A percentile compares a stretch with the other conserved stretches of the same genome.
Evolutionary conservation across 1,140 invertebrate genomes (phyloP).

Genomic region (Caenorhabditis inopinata): DNA sequence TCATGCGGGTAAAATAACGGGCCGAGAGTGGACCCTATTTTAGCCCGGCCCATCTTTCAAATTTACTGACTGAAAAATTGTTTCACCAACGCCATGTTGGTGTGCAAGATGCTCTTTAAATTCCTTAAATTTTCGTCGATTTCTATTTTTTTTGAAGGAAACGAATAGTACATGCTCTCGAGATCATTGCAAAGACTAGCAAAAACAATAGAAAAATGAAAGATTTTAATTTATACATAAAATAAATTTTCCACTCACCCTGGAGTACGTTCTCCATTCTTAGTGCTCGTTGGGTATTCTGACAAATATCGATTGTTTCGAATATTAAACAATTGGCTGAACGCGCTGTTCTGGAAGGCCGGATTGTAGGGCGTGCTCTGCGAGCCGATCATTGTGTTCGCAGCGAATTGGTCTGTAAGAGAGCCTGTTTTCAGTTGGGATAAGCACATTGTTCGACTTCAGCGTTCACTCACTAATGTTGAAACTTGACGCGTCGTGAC

Average conservation of each 20-base stretch:
- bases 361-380: slow-evolving; percentile 30
- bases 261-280: slow-evolving; percentile 31
- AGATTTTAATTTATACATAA: neutral
- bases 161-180: no score
- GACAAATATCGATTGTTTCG: slow-evolving; percentile 35
- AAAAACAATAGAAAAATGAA: neutral
- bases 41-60: no score
- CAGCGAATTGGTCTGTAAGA: slow-evolving; percentile 48
- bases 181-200: no score
- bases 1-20: no score
- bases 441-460: neutral
- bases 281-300: slow-evolving; percentile 33
- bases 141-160: no score
- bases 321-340: slow-evolving; percentile 42
- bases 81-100: no score
- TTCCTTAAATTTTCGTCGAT: no score
- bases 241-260: slow-evolving; percentile 19
- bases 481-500: slow-evolving; percentile 33
- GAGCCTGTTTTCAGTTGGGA: neutral
- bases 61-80: no score
- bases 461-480: slow-evolving; percentile 30
- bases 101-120: no score
- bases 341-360: slow-evolving; percentile 35
- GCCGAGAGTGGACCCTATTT: no score
- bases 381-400: slow-evolving; percentile 41